These are phyloP conservation scores for Amiota minor DNA, from an alignment of 2,888 invertebrate species.

Conservation along the genomic window DNA sequence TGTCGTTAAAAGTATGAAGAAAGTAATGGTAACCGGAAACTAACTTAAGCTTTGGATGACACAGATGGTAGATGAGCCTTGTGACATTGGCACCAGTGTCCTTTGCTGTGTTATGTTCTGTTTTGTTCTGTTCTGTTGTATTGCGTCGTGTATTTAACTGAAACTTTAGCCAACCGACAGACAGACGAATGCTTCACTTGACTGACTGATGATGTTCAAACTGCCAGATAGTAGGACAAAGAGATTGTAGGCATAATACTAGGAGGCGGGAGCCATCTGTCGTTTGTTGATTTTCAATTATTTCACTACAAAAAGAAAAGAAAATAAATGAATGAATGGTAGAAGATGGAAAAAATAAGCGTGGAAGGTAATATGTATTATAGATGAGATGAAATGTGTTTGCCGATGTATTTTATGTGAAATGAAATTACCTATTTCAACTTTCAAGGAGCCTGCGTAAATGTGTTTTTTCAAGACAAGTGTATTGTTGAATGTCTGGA, in stretches of 20 bases:
- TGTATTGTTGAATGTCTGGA: no score
- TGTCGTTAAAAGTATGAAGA: no score
- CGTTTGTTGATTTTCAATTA: constrained; percentile 24
- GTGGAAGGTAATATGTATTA: no score
- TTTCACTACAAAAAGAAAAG: constrained; percentile 1
- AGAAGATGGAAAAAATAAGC: neutral
- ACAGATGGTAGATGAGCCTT: neutral
- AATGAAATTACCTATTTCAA: no score
- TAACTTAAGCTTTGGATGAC: no score
- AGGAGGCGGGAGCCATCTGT: constrained; percentile 1
- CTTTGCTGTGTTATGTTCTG: neutral
- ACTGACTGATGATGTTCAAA: neutral
- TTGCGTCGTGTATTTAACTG: neutral
- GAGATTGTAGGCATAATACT: neutral
- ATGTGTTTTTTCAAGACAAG: no score
- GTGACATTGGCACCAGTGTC: neutral
- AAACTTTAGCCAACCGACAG: neutral
- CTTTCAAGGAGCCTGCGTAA: no score
- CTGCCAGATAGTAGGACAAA: neutral
- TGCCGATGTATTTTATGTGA: no score
- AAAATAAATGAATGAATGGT: neutral
- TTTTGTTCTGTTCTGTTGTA: neutral
- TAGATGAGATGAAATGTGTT: no score
- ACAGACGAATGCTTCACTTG: no score
- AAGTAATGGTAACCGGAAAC: no score